These are phyloP conservation scores for Hyphantria cunea DNA, from an alignment of 1,140 invertebrate genomes.

Conservation along the genomic window DNA sequence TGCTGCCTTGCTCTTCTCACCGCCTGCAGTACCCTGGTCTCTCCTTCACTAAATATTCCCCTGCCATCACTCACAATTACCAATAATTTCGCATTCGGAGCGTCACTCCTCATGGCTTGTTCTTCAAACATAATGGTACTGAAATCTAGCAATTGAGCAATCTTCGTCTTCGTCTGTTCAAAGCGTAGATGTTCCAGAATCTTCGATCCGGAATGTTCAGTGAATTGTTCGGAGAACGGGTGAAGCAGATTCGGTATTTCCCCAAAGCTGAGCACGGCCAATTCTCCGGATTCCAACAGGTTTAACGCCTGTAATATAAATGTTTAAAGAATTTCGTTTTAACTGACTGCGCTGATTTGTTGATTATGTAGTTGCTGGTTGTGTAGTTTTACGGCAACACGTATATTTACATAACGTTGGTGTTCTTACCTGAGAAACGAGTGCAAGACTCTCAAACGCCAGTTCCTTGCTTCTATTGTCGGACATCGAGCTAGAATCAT, in stretches of 20 bases:
- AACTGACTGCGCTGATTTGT: too few species aligned
- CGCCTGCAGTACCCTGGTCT: slow-evolving; percentile 88
- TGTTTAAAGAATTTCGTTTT: too few species aligned
- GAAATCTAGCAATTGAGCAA: slow-evolving; percentile 91
- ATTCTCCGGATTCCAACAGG: slow-evolving; percentile 95
- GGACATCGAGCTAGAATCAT: slow-evolving; percentile 97
- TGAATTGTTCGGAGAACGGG: slow-evolving; percentile 93
- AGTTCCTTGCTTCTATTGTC: slow-evolving; percentile 95
- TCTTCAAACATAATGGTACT: slow-evolving; percentile 87
- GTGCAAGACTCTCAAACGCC: slow-evolving; percentile 96
- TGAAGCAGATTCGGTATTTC: slow-evolving; percentile 92
- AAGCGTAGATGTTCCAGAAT: slow-evolving; percentile 91
- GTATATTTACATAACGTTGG: too few species aligned
- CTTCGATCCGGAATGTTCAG: slow-evolving; percentile 89
- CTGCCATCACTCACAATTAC: slow-evolving; percentile 97
- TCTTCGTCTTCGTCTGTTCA: slow-evolving; percentile 90
- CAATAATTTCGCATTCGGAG: slow-evolving; percentile 90
- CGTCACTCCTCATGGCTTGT: slow-evolving; percentile 82
- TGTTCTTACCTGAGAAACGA: slow-evolving; percentile 88
- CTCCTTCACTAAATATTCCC: slow-evolving; percentile 95
- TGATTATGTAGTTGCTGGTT: too few species aligned
- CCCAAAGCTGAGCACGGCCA: slow-evolving; percentile 96
- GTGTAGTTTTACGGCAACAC: too few species aligned
- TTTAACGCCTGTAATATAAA: slow-evolving; percentile 88
- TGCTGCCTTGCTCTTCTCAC: slow-evolving; percentile 90